phyloP scores from a whole-genome alignment of 2,113 vertebrate species.

The Apaloderma vittatum region DNA sequence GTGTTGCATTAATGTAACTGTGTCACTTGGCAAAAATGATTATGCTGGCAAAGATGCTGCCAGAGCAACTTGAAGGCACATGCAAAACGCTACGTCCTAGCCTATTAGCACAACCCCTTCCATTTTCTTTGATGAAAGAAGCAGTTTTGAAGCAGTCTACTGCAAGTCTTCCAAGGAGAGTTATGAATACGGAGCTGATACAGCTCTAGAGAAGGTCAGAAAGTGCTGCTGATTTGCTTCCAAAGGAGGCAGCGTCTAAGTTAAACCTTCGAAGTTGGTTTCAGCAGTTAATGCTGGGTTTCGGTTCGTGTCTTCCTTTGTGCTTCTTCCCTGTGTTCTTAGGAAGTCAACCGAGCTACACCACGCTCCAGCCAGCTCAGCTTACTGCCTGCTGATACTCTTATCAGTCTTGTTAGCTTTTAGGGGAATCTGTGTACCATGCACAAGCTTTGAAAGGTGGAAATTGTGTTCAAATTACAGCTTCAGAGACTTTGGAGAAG shows the following conservation, averaged over 20 bases:
- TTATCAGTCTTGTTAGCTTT: neutral
- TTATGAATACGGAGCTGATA: neutral
- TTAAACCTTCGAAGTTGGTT: neutral
- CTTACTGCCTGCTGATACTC: neutral
- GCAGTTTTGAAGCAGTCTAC: neutral
- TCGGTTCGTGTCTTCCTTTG: neutral
- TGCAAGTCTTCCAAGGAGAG: neutral
- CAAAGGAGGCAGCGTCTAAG: rapidly evolving
- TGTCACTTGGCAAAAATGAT: neutral
- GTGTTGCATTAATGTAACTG: rapidly evolving
- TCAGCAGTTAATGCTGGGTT: neutral
- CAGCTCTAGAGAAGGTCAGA: neutral
- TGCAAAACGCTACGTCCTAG: rapidly evolving
- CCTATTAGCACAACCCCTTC: neutral
- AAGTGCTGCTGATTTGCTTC: neutral
- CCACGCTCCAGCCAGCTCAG: neutral
- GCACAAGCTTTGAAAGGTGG: neutral
- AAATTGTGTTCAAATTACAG: neutral
- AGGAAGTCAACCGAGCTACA: neutral
- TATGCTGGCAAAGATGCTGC: neutral
- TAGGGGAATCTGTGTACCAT: neutral
- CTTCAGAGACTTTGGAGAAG: neutral
- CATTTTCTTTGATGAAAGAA: neutral
- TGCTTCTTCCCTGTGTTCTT: neutral
- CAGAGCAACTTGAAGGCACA: neutral